These are phyloP conservation scores for Eupleurogrammus muticus DNA, from an alignment of 2,797 vertebrate species.

Conservation along the genomic window DNA sequence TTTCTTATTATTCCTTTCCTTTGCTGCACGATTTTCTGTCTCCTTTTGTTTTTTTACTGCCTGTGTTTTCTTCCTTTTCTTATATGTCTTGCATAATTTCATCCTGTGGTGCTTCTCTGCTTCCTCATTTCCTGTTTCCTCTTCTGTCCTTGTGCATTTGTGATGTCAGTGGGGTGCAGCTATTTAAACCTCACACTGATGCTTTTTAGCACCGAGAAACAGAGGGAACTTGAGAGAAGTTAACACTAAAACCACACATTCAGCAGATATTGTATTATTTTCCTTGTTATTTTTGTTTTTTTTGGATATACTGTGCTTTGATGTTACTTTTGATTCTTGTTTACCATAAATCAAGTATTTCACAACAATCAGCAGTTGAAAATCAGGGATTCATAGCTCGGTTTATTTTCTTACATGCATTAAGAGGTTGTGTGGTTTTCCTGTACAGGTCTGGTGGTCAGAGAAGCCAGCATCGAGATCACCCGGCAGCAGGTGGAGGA, in stretches of 20 bases:
- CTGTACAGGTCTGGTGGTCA: constrained; percentile 87
- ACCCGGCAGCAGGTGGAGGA: constrained; percentile 91
- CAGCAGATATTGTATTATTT: constrained; percentile 47
- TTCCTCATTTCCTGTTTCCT: constrained; percentile 28
- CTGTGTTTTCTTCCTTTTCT: constrained; percentile 8
- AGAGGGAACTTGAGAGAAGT: constrained; percentile 36
- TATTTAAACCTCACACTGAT: constrained; percentile 54
- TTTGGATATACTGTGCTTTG: constrained; percentile 2
- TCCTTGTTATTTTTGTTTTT: too few species aligned
- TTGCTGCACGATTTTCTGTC: constrained; percentile 8
- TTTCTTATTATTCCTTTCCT: constrained; percentile 3
- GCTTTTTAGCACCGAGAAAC: constrained; percentile 49
- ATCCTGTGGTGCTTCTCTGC: constrained; percentile 29
- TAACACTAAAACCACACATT: constrained; percentile 52
- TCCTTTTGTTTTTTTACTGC: background rate
- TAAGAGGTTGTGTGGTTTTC: too few species aligned
- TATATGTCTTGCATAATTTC: constrained; percentile 10
- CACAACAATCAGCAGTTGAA: too few species aligned
- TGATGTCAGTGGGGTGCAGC: constrained; percentile 50
- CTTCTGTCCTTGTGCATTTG: constrained; percentile 29
- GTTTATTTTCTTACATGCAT: too few species aligned
- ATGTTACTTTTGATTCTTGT: constrained; percentile 29
- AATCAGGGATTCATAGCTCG: too few species aligned
- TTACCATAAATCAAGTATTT: too few species aligned
- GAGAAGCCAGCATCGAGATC: constrained; percentile 91